Conservation (phyloP, 35 echinoderm and acorn worm genomes). For the Strongylocentrotus purpuratus region DNA sequence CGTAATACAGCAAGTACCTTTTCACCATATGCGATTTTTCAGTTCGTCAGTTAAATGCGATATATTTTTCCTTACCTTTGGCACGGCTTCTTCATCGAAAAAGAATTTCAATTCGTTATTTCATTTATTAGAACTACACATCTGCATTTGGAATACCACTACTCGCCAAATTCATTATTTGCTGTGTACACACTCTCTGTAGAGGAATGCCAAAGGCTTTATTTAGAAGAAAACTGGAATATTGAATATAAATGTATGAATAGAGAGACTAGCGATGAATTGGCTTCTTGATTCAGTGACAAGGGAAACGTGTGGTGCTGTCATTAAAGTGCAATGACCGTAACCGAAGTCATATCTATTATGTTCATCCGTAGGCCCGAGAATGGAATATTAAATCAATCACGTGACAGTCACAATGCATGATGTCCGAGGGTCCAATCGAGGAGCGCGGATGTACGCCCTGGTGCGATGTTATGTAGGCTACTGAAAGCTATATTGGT, state of each 20-base stretch:
- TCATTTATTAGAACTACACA: not conserved
- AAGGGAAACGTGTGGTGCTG: not conserved
- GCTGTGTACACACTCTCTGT: not conserved
- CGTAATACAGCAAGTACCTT: no score
- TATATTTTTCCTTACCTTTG: not conserved
- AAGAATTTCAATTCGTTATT: not conserved
- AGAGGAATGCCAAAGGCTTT: not conserved
- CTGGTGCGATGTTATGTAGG: conserved; percentile 3
- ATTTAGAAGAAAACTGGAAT: not conserved
- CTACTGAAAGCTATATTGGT: not conserved
- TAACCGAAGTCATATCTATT: not conserved
- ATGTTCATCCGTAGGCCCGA: not conserved
- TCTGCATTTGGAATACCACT: not conserved
- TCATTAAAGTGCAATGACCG: conserved; percentile 1
- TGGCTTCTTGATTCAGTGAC: not conserved
- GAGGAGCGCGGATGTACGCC: not conserved
- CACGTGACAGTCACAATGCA: not conserved
- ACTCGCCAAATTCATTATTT: not conserved
- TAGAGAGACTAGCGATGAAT: not conserved
- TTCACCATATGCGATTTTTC: no score
- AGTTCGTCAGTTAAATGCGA: no score
- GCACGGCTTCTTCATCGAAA: not conserved
- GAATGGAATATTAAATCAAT: not conserved
- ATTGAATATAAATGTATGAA: conserved; percentile 1
- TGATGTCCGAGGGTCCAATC: not conserved